Conservation (phyloP, 2,888 invertebrate genomes). For the Epirrhoe alternata region DNA sequence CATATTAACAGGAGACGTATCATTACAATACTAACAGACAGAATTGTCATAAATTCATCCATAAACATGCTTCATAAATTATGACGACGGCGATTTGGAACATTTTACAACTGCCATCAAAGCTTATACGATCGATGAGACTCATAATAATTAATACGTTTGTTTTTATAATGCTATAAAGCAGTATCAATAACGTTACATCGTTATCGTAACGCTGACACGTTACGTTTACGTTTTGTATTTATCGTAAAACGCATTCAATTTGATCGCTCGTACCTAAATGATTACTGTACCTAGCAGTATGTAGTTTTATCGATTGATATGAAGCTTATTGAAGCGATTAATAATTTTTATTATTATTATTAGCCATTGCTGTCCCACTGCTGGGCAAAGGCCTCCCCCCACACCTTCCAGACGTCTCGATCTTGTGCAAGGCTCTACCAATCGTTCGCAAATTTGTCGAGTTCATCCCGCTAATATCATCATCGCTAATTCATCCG, state of each 20-base stretch:
- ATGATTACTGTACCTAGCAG: not conserved
- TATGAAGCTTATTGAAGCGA: too few relatives aligned
- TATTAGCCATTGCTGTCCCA: too few relatives aligned
- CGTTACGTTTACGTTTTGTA: constrained; percentile 50
- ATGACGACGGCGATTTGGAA: constrained; percentile 82
- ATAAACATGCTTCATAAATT: constrained; percentile 84
- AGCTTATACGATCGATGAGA: constrained; percentile 80
- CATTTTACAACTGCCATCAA: constrained; percentile 83
- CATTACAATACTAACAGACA: constrained; percentile 52
- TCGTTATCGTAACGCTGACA: constrained; percentile 58
- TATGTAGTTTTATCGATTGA: not conserved
- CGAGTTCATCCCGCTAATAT: too few relatives aligned
- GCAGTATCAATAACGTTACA: constrained; percentile 72
- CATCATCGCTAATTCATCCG: too few relatives aligned
- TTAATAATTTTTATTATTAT: too few relatives aligned
- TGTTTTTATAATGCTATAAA: constrained; percentile 83
- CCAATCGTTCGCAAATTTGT: too few relatives aligned
- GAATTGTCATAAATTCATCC: constrained; percentile 76
- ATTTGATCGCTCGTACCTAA: constrained; percentile 56
- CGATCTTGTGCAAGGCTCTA: too few relatives aligned
- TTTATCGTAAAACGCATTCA: constrained; percentile 69
- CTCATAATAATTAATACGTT: constrained; percentile 83
- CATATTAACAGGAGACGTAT: constrained; percentile 24
- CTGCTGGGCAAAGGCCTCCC: too few relatives aligned
- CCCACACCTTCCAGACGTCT: too few relatives aligned